Conservation (phyloP, 2,113 vertebrate species). For the Synodontis membranacea region DNA sequence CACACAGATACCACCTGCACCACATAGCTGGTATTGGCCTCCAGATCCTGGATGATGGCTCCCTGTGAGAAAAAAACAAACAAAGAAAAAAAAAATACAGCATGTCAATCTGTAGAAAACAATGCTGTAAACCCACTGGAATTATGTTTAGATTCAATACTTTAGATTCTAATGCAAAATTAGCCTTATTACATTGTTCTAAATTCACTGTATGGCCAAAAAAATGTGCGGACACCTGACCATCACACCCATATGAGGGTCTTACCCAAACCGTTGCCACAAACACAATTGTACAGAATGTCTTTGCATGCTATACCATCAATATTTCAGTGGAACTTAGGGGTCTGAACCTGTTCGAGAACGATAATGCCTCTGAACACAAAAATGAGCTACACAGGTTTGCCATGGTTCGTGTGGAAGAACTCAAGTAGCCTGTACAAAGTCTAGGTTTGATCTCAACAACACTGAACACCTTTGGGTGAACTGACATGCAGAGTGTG, state of each 20-base stretch:
- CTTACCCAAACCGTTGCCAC: neutral
- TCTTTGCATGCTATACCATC: neutral
- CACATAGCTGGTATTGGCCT: slow-evolving; percentile 88
- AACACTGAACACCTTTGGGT: neutral
- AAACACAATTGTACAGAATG: neutral
- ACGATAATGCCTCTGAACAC: neutral
- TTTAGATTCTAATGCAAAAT: neutral
- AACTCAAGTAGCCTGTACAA: neutral
- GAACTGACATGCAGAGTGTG: neutral
- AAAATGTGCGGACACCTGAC: neutral
- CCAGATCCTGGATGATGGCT: slow-evolving; percentile 87
- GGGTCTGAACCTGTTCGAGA: neutral
- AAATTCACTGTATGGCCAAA: neutral
- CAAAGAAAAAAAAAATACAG: neutral
- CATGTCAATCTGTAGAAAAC: neutral
- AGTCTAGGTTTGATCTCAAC: neutral
- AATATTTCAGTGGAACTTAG: neutral
- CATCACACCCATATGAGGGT: neutral
- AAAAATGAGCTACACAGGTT: neutral
- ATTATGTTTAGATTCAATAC: neutral
- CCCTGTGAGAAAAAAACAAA: slow-evolving; percentile 78
- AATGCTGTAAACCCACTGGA: neutral
- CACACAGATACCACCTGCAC: slow-evolving; percentile 93
- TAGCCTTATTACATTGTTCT: neutral
- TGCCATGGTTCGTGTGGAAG: neutral